These are phyloP conservation scores for Scleropages formosus DNA, from an alignment of 2,797 vertebrate genomes.

Conservation along the genomic window DNA sequence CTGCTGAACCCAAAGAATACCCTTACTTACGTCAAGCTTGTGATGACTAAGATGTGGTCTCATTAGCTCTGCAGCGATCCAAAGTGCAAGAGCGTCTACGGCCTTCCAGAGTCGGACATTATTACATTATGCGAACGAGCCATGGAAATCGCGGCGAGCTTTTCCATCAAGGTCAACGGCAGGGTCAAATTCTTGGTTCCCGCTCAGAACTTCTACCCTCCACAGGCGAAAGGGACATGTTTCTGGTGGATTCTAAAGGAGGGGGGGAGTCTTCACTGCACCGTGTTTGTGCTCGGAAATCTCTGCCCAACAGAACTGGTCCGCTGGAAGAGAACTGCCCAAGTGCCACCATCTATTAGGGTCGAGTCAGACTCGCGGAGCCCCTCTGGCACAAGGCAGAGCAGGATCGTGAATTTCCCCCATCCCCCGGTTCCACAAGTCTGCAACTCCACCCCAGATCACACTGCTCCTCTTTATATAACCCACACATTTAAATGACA, in stretches of 20 bases:
- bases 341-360: conserved; percentile 43
- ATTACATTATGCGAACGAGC: conserved; percentile 4
- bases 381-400: conserved; percentile 23
- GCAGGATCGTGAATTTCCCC: background rate
- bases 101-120: background rate
- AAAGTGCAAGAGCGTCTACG: background rate
- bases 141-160: background rate
- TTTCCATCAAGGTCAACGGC: background rate
- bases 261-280: background rate
- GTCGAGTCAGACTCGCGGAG: conserved; percentile 25
- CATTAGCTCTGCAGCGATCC: background rate
- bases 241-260: background rate
- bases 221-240: background rate
- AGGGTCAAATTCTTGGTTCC: conserved; percentile 18
- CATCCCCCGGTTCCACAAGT: background rate
- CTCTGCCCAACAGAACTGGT: conserved; percentile 38
- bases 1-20: background rate
- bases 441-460: conserved; percentile 1
- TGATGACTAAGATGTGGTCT: background rate
- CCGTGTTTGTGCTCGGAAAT: conserved; percentile 38
- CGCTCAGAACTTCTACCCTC: background rate
- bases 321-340: conserved; percentile 35
- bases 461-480: conserved; percentile 30
- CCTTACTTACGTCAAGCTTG: background rate
- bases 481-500: conserved; percentile 7